phyloP scores from a whole-genome alignment of 92 coral and sea anemone genomes.

The Chrysogorgia sp. region DNA sequence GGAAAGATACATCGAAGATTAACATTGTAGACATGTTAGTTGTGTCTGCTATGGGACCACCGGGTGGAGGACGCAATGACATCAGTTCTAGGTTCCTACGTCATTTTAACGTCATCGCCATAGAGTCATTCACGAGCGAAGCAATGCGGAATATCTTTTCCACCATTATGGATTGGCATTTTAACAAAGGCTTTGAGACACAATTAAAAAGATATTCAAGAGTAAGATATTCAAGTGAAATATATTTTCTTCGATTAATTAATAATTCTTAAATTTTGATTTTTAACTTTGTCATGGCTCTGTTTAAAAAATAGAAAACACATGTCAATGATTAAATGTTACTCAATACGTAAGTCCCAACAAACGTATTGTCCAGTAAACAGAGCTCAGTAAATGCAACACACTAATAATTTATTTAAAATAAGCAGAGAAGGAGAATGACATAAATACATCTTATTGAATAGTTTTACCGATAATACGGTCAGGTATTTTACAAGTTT shows the following conservation, averaged over 20 bases:
- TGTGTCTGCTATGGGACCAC: slow-evolving; percentile 98
- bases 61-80: slow-evolving; percentile 96
- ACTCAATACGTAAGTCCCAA: too few species aligned
- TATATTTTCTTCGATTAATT: neutral
- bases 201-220: slow-evolving; percentile 90
- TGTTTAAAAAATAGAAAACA: too few species aligned
- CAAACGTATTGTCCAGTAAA: too few species aligned
- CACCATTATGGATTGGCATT: slow-evolving; percentile 98
- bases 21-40: slow-evolving; percentile 81
- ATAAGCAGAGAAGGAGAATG: too few species aligned
- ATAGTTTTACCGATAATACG: too few species aligned
- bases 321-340: too few species aligned
- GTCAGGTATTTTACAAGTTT: too few species aligned
- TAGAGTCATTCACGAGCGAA: slow-evolving; percentile 87
- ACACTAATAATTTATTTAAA: too few species aligned
- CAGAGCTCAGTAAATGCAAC: too few species aligned
- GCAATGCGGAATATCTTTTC: slow-evolving; percentile 97
- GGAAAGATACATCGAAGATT: slow-evolving; percentile 90
- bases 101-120: slow-evolving; percentile 91
- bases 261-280: neutral
- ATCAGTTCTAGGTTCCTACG: slow-evolving; percentile 90
- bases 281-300: neutral
- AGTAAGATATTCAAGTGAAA: slow-evolving; percentile 49
- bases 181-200: slow-evolving; percentile 91
- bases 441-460: too few species aligned